A percentile compares a stretch with the other conserved stretches of the same genome.
These are phyloP conservation scores for Alligator sinensis DNA, from an alignment of 2,113 vertebrate genomes.

Conservation along the genomic window DNA sequence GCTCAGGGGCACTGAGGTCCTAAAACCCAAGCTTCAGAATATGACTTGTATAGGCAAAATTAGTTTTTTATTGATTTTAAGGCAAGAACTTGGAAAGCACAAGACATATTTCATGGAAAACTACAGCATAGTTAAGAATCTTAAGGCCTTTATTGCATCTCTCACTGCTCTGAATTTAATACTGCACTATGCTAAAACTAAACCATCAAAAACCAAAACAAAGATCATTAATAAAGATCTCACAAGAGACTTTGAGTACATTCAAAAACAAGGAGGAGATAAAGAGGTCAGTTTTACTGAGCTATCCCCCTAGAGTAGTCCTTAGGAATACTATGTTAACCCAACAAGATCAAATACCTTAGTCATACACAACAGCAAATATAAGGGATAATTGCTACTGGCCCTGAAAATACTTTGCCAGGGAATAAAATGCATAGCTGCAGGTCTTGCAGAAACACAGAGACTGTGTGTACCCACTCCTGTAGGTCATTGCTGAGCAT, in stretches of 20 bases:
- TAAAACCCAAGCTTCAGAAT: neutral
- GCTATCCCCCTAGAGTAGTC: neutral
- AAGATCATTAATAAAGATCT: neutral
- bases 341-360: neutral
- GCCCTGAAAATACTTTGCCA: neutral
- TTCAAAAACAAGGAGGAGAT: neutral
- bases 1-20: neutral
- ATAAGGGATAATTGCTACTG: neutral
- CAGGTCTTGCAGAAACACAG: neutral
- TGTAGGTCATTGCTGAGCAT: neutral
- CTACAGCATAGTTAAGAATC: neutral
- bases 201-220: neutral
- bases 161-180: slow-evolving; percentile 21
- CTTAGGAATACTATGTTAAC: neutral
- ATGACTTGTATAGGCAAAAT: neutral
- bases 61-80: neutral
- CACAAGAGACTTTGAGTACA: neutral
- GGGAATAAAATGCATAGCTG: neutral
- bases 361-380: fast-evolving
- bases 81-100: neutral
- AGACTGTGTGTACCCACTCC: neutral
- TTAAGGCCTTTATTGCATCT: neutral
- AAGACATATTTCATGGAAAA: neutral
- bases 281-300: neutral
- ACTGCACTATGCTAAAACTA: neutral